Evolutionary conservation across 2,797 vertebrate genomes (phyloP).

Genomic region (Enteromius mattozi): DNA sequence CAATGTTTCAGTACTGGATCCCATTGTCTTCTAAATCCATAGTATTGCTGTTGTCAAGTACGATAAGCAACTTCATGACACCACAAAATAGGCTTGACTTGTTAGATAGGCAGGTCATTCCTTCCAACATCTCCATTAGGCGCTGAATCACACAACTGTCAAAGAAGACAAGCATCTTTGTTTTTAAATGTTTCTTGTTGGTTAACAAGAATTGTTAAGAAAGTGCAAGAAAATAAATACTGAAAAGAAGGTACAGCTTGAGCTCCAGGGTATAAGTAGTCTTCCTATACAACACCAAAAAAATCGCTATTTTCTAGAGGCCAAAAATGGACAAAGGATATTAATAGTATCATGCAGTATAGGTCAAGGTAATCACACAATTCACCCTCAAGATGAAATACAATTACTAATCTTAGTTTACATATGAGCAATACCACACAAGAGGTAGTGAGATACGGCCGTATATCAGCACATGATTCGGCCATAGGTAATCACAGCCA

Average conservation of each 20-base stretch:
- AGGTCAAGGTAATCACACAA: not conserved
- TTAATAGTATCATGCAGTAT: not conserved
- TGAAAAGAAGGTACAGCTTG: not conserved
- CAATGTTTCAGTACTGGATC: constrained; percentile 23
- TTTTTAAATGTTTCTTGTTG: not conserved
- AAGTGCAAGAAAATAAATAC: not conserved
- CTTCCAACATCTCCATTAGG: constrained; percentile 9
- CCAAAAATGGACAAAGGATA: not conserved
- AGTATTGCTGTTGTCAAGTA: constrained; percentile 48
- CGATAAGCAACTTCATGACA: constrained; percentile 33
- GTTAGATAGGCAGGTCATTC: not conserved
- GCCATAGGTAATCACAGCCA: not conserved
- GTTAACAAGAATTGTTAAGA: not conserved
- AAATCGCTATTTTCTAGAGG: not conserved
- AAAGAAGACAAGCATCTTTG: not conserved
- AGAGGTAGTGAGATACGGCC: not conserved
- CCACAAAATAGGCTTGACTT: not conserved
- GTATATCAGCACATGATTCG: not conserved
- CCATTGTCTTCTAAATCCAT: constrained; percentile 47
- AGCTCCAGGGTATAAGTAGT: not conserved
- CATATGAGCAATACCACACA: not conserved
- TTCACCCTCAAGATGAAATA: not conserved
- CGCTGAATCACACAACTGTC: not conserved
- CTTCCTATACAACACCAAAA: not conserved
- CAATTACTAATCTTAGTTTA: not conserved